A percentile compares a stretch with the other conserved stretches of the same genome.
phyloP scores from a whole-genome alignment of 2,113 vertebrate genomes.

The Xerus inauris region DNA sequence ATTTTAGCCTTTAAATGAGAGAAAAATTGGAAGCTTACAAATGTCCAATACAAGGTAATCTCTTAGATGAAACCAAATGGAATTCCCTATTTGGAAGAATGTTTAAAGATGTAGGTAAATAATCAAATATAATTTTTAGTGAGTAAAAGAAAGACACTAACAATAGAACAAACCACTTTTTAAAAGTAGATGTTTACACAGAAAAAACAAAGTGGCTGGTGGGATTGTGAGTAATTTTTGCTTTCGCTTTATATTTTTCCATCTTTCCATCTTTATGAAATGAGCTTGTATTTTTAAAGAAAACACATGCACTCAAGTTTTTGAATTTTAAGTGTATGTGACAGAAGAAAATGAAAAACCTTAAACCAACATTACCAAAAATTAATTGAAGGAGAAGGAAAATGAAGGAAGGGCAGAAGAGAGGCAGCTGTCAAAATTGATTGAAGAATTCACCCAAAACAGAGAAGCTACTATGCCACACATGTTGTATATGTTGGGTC shows the following conservation, averaged over 20 bases:
- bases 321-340: neutral
- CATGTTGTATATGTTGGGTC: fast-evolving
- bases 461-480: fast-evolving
- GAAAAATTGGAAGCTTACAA: neutral
- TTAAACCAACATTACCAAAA: neutral
- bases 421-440: fast-evolving
- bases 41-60: neutral
- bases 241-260: neutral
- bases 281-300: neutral
- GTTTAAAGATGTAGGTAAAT: neutral
- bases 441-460: fast-evolving
- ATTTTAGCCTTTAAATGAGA: neutral
- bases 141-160: neutral
- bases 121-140: neutral
- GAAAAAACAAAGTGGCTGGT: neutral
- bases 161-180: neutral
- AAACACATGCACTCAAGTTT: neutral
- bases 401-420: neutral
- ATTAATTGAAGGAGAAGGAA: neutral
- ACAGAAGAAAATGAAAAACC: slow-evolving; percentile 15
- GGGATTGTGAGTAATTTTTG: neutral
- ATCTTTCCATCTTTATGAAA: slow-evolving; percentile 32
- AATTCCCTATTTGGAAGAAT: neutral
- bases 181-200: neutral
- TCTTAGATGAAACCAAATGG: neutral